Conservation (phyloP, 2,797 vertebrate genomes). For the Adelosebastes latens region DNA sequence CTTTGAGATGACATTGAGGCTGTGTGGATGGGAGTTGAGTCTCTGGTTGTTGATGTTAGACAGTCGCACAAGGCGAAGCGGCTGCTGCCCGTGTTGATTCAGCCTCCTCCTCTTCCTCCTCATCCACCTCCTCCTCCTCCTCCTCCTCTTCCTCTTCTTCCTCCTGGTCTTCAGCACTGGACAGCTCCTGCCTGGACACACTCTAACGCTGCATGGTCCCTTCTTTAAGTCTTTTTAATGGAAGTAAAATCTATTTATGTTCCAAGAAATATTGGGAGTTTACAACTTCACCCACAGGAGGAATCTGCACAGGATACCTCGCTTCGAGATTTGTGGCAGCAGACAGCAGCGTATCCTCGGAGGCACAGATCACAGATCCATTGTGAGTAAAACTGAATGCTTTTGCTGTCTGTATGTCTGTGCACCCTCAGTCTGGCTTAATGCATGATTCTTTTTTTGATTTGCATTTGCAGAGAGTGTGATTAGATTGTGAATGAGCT, state of each 20-base stretch:
- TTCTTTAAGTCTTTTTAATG: slow-evolving; percentile 83
- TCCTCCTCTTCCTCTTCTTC: slow-evolving; percentile 69
- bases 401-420: slow-evolving; percentile 31
- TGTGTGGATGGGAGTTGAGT: slow-evolving; percentile 85
- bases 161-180: slow-evolving; percentile 82
- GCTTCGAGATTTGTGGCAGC: slow-evolving; percentile 74
- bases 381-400: slow-evolving; percentile 76
- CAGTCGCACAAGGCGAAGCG: slow-evolving; percentile 84
- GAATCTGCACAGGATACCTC: slow-evolving; percentile 81
- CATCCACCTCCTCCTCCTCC: slow-evolving; percentile 66
- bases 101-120: slow-evolving; percentile 69
- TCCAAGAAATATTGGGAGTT: slow-evolving; percentile 82
- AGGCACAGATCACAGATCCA: slow-evolving; percentile 68
- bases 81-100: slow-evolving; percentile 81
- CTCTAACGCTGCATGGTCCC: slow-evolving; percentile 73
- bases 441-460: slow-evolving; percentile 7
- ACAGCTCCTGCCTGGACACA: slow-evolving; percentile 81
- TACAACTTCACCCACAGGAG: slow-evolving; percentile 79
- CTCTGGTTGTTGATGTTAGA: slow-evolving; percentile 85
- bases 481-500: slow-evolving; percentile 48
- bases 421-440: slow-evolving; percentile 23
- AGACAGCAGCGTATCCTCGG: slow-evolving; percentile 61
- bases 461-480: slow-evolving; percentile 5
- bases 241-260: slow-evolving; percentile 83
- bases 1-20: slow-evolving; percentile 90